Evolutionary conservation across 2,797 vertebrate genomes (phyloP).

Genomic region (Kryptopterus vitreolus): DNA sequence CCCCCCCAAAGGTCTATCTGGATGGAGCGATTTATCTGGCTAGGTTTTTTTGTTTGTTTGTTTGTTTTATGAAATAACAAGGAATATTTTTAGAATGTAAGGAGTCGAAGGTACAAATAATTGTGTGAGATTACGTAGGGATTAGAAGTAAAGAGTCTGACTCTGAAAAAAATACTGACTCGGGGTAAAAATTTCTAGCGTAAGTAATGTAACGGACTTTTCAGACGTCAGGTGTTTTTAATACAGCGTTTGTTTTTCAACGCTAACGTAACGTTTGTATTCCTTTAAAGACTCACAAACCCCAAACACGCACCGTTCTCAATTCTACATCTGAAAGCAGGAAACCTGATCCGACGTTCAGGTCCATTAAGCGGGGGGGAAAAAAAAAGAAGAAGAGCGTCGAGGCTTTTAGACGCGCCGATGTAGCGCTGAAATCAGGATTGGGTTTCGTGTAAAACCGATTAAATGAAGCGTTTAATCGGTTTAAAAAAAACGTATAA

Average conservation of each 20-base stretch:
- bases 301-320: neutral
- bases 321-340: slow-evolving; percentile 2
- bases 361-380: slow-evolving; percentile 25
- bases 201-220: no score
- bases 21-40: no score
- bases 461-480: neutral
- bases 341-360: slow-evolving; percentile 25
- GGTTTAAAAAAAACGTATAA: neutral
- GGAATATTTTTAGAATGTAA: no score
- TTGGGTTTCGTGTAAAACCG: neutral
- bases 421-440: slow-evolving; percentile 2
- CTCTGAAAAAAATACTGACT: no score
- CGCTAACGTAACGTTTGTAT: neutral
- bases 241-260: neutral
- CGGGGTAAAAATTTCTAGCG: no score
- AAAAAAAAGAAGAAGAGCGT: neutral
- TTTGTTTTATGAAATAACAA: no score
- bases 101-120: no score
- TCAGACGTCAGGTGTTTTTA: no score
- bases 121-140: no score
- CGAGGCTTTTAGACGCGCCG: neutral
- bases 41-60: no score
- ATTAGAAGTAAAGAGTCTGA: no score
- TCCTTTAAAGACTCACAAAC: neutral
- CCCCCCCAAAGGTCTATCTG: no score